Evolutionary conservation across 1,140 invertebrate genomes (phyloP), one percentile per base, ranked within the genome.

Genomic region (Carposina sasakii): DNA sequence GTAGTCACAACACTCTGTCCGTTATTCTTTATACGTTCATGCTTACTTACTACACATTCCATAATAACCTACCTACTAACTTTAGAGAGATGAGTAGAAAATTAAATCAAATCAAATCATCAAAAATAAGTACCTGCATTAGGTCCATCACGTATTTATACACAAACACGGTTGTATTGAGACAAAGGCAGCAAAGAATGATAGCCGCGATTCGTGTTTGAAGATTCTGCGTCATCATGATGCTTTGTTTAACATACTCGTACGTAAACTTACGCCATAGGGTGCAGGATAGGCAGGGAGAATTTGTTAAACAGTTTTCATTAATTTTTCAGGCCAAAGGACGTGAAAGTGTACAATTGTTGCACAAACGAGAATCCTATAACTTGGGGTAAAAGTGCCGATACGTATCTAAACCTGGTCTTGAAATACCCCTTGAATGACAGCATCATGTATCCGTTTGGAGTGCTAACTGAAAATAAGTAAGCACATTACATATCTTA

Each of bases 371-470:
- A 67, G 5, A 83, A 85, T 45, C 73, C 81, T 0, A 75, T 71
- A 0, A 71, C 60, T 0, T 86, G 81, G 77, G 16, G 48, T 0
- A 34, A 71, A 2, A 71, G n/a, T n/a, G n/a, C 84, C 20, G 36
- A 39, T 12, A 22, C 9, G 12, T 9, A 9, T 12, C 17, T 39
- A 16, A 13, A 34, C 20, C 19, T 36, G 15, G 1, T 83, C 3
- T 70, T 74, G 1, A 63, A 71, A 37, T 82, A 89, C 53, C 91
- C 91, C 2, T 72, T 88, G 34, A 88, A 89, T 48, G 85, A 88
- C 26, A 85, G 87, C 0, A 47, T 91, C 1, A 92, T 91, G 91
- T 91, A 89, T 58, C 90, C 91, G 1, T 85, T 79, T 20, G 89
- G 89, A 1, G 67, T 66, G 10, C 88, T 88, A 53, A 90, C 87